Percentiles rank a stretch among this genome's conserved stretches.
These are phyloP conservation scores for Pegoplata infirma DNA, from an alignment of 2,888 invertebrate species.

Conservation along the genomic window DNA sequence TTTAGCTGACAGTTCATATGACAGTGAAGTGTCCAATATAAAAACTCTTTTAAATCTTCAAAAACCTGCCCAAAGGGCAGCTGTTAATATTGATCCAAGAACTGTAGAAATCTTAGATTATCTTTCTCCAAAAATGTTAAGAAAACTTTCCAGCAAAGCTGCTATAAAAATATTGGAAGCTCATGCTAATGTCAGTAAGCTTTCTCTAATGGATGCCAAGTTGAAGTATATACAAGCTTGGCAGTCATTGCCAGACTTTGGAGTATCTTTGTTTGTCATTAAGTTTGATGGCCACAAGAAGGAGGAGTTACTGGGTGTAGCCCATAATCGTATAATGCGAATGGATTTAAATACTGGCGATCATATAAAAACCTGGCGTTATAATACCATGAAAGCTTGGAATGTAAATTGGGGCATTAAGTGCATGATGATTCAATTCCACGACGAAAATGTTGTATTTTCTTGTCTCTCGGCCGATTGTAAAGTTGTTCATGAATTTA, in stretches of 20 bases:
- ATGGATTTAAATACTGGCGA: constrained; percentile 96
- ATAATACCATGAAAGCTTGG: constrained; percentile 99
- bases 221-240: constrained; percentile 98
- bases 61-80: constrained; percentile 87
- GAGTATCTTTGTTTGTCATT: constrained; percentile 95
- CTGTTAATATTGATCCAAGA: constrained; percentile 83
- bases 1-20: constrained; percentile 96
- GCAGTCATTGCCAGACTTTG: constrained; percentile 98
- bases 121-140: constrained; percentile 90
- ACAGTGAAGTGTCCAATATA: constrained; percentile 92
- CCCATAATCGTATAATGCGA: constrained; percentile 96
- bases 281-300: constrained; percentile 92
- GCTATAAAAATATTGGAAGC: constrained; percentile 96
- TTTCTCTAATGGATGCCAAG: constrained; percentile 94
- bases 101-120: constrained; percentile 94
- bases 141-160: constrained; percentile 91
- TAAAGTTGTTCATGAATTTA: constrained; percentile 99
- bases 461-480: constrained; percentile 97
- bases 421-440: constrained; percentile 98
- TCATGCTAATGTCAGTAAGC: constrained; percentile 95
- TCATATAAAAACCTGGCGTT: constrained; percentile 98
- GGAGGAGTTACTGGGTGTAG: constrained; percentile 95
- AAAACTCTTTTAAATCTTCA: constrained; percentile 94
- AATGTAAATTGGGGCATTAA: constrained; percentile 99
- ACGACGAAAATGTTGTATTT: constrained; percentile 95